Percentiles rank a stretch among this genome's conserved stretches.
These are phyloP conservation scores for Pandion haliaetus DNA, from an alignment of 2,113 vertebrate species.

Conservation along the genomic window DNA sequence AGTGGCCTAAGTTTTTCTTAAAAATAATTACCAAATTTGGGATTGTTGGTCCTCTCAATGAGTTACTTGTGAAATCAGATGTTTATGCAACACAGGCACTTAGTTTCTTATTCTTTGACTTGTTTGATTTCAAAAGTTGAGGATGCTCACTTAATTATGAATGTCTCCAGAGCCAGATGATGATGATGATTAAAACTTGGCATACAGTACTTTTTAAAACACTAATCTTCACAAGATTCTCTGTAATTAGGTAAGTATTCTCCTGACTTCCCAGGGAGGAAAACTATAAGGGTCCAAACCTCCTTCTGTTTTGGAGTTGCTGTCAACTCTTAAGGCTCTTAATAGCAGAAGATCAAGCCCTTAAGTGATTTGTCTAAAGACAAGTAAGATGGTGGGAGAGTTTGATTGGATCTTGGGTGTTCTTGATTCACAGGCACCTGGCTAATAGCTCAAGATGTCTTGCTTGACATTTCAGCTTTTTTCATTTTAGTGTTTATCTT, in stretches of 20 bases:
- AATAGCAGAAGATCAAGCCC: conserved; percentile 7
- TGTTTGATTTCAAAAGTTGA: conserved; percentile 8
- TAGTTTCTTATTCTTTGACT: neutral
- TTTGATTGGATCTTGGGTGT: conserved; percentile 17
- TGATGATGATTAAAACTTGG: conserved; percentile 47
- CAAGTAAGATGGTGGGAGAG: neutral
- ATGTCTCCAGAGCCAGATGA: conserved; percentile 21
- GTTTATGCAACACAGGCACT: neutral
- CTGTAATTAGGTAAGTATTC: conserved; percentile 46
- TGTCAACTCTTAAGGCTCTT: conserved; percentile 2
- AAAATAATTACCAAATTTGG: neutral
- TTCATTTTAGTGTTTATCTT: conserved; percentile 1
- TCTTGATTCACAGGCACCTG: conserved; percentile 24
- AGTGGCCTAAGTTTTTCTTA: neutral
- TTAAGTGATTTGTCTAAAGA: conserved; percentile 30
- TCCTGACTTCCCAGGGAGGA: neutral
- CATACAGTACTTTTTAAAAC: conserved; percentile 17
- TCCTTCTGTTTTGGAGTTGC: conserved; percentile 9
- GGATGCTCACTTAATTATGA: conserved; percentile 25
- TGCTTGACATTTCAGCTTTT: conserved; percentile 56
- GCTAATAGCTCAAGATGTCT: conserved; percentile 37
- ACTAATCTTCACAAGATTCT: conserved; percentile 45
- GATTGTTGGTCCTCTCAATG: neutral
- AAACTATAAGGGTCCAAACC: neutral
- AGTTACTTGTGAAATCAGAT: neutral